Conservation (phyloP, 2,113 vertebrate genomes). For the Chionodraco myersi region DNA sequence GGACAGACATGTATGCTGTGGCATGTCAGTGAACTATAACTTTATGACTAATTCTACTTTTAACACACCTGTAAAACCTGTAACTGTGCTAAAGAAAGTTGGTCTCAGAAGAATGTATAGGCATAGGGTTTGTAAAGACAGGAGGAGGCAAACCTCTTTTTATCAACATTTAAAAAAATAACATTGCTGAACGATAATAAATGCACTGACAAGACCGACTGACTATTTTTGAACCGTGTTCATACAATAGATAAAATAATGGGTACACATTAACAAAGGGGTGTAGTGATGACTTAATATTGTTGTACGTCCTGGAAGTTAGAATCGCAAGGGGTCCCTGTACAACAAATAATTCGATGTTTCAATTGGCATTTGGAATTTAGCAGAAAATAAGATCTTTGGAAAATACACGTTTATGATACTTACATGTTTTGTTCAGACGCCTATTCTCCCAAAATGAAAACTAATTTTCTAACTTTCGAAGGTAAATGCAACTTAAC, state of each 20-base stretch:
- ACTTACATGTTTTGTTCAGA: too few relatives aligned
- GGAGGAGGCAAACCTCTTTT: not conserved
- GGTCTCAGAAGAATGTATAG: not conserved
- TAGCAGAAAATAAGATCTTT: too few relatives aligned
- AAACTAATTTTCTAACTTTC: too few relatives aligned
- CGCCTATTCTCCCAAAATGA: too few relatives aligned
- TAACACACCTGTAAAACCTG: slow-evolving; percentile 18
- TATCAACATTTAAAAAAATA: not conserved
- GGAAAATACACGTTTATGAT: too few relatives aligned
- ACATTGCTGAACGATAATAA: not conserved
- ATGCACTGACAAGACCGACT: not conserved
- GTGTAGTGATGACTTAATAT: too few relatives aligned
- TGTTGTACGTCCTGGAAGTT: too few relatives aligned
- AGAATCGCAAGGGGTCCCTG: too few relatives aligned
- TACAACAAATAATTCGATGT: too few relatives aligned
- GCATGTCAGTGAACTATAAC: slow-evolving; percentile 35
- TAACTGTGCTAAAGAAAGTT: not conserved
- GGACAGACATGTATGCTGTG: slow-evolving; percentile 46
- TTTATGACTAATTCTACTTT: slow-evolving; percentile 31
- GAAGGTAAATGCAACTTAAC: too few relatives aligned
- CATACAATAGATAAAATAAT: not conserved
- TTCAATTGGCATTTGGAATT: too few relatives aligned
- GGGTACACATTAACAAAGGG: not conserved
- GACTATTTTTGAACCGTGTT: not conserved
- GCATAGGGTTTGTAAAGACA: not conserved